Conservation (phyloP, 2,888 invertebrate genomes). For the Polymixis lichenea region DNA sequence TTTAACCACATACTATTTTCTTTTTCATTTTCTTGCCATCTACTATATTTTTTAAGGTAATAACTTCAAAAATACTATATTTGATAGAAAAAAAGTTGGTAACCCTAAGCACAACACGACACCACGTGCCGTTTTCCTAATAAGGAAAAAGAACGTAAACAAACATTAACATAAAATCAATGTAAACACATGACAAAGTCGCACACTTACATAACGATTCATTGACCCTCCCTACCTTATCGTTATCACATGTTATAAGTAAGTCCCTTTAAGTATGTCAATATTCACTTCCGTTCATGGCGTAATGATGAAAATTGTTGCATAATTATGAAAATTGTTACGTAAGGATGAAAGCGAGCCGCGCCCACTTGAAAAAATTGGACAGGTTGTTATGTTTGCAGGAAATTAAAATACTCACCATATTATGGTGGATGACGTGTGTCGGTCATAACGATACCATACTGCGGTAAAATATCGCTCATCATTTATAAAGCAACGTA, state of each 20-base stretch:
- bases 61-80: no score
- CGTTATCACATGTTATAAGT: slow-evolving; percentile 59
- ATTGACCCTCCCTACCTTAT: slow-evolving; percentile 62
- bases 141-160: slow-evolving; percentile 31
- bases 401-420: slow-evolving; percentile 68
- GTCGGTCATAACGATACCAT: slow-evolving; percentile 9
- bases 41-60: no score
- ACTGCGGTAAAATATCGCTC: slow-evolving; percentile 22
- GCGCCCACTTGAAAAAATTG: slow-evolving; percentile 59
- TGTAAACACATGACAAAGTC: slow-evolving; percentile 38
- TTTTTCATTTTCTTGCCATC: no score
- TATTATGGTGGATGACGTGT: slow-evolving; percentile 38
- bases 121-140: slow-evolving; percentile 27
- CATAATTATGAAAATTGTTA: slow-evolving; percentile 70
- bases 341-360: slow-evolving; percentile 72
- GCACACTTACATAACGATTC: slow-evolving; percentile 53
- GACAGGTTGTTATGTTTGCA: slow-evolving; percentile 48
- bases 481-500: slow-evolving; percentile 12
- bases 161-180: slow-evolving; percentile 40
- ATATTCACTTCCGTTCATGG: slow-evolving; percentile 64
- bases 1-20: no score
- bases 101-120: not conserved
- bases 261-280: slow-evolving; percentile 61
- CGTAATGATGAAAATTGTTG: slow-evolving; percentile 64
- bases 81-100: no score